Evolutionary conservation across 2,888 invertebrate genomes (phyloP).

Genomic region (Carabus problematicus): DNA sequence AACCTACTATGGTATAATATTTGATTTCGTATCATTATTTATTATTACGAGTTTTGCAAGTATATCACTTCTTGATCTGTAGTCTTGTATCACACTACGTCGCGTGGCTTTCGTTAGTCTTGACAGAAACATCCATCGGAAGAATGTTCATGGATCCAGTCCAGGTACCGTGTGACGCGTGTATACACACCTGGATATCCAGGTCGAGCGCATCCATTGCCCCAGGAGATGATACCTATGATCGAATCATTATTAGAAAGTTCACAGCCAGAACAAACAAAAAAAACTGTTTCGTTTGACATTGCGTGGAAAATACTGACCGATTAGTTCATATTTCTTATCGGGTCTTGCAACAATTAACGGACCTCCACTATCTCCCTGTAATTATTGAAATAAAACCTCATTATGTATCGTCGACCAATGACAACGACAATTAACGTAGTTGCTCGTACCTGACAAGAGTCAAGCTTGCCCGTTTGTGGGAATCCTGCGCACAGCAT

Average conservation of each 20-base stretch:
- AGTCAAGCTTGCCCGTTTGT: constrained; percentile 74
- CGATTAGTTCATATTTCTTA: constrained; percentile 82
- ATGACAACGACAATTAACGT: background rate
- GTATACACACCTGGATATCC: constrained; percentile 89
- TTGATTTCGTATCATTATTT: too few species aligned
- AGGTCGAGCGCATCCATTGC: constrained; percentile 84
- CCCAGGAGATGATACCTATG: constrained; percentile 88
- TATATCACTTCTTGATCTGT: constrained; percentile 43
- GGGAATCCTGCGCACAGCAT: constrained; percentile 88
- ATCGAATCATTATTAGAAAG: too few species aligned
- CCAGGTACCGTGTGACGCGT: constrained; percentile 79
- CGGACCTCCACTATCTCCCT: constrained; percentile 72
- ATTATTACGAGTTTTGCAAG: too few species aligned
- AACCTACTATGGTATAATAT: too few species aligned
- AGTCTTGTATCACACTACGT: too few species aligned
- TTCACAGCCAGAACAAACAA: too few species aligned
- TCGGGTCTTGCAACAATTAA: constrained; percentile 72
- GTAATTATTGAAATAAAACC: constrained; percentile 43
- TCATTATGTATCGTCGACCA: background rate
- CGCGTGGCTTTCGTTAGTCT: too few species aligned
- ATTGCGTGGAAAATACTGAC: too few species aligned
- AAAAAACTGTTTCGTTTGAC: too few species aligned
- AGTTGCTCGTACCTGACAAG: constrained; percentile 74
- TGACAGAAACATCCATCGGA: constrained; percentile 84
- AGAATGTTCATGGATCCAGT: constrained; percentile 82